Base-by-base conservation (phyloP, 2,888 invertebrate genomes). In the Celastrina argiolus region DNA sequence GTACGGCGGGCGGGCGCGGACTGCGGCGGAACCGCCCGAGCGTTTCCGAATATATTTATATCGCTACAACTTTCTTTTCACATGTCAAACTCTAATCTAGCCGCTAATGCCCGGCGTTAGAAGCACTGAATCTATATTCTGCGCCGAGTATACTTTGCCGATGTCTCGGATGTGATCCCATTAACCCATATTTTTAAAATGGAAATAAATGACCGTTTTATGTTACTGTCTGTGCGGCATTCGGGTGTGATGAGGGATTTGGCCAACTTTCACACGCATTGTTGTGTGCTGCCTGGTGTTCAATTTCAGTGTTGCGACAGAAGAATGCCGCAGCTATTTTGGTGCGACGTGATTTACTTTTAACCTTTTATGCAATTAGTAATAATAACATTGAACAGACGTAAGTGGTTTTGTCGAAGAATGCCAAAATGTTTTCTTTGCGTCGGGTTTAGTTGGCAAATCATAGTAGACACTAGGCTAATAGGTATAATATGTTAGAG, bases 41-140 rank as follows among this genome's bases (percentile, higher is more conserved):
- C 69, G 71, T 72, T 77, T 78, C 84, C 87, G 87, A 61, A 87
- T 74, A 80, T 88, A 88, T 89, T 89, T 89, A 86, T 90, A 90
- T 85, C 85, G 81, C 75, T 14, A 70, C 71, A 76, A 76, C 78
- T 79, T 81, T 80, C 75, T 73, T 74, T 75, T 72, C 76, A 71
- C 69, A 64, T 56, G 31, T 65, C 67, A 68, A 63, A 26, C 45
- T 69, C 73, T 67, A 71, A 65, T 59, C 18, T 59, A 42, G 42
- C 39, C 59, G 18, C 41, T 66, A 66, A 41, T 31, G 41, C 10
- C n/a, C 18, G 18, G 36, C 1, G 1, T 6, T 42, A 59, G 58
- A 31, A 12, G 58, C 16, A 31, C 28, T 28, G 6, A 59, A 18
- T 34, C 31, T 10, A 42, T 31, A 14, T 14, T 61, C 36, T 12